Evolutionary conservation across 2,888 invertebrate genomes (phyloP).

Genomic region (Deroplatys truncata): DNA sequence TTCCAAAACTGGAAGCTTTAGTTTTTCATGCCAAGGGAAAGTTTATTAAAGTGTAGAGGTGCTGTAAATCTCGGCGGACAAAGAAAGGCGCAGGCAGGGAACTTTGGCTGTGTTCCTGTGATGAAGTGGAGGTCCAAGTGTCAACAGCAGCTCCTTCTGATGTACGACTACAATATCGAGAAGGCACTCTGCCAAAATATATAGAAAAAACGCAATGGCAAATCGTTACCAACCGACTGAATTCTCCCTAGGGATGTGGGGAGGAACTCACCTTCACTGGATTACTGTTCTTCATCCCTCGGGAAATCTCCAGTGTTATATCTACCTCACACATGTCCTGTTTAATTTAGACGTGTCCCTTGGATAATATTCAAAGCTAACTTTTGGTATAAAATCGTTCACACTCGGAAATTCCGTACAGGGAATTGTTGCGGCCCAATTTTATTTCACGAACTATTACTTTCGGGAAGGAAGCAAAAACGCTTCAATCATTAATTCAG

Average conservation of each 20-base stretch:
- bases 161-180: neutral
- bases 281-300: neutral
- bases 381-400: too few species aligned
- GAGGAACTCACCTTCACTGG: neutral
- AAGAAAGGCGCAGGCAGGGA: neutral
- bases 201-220: neutral
- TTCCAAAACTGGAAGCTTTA: neutral
- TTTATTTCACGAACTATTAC: too few species aligned
- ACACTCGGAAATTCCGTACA: too few species aligned
- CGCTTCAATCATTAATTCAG: too few species aligned
- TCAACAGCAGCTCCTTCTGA: neutral
- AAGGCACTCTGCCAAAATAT: neutral
- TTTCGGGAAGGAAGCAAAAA: too few species aligned
- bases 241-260: neutral
- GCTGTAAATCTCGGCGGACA: neutral
- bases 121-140: neutral
- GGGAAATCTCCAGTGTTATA: neutral
- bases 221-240: neutral
- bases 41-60: neutral
- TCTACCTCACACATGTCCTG: too few species aligned
- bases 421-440: too few species aligned
- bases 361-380: too few species aligned
- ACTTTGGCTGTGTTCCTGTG: neutral
- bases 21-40: neutral
- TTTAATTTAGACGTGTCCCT: too few species aligned